Base-by-base conservation (phyloP, 2,113 vertebrate species). In the Eurypyga helias region DNA sequence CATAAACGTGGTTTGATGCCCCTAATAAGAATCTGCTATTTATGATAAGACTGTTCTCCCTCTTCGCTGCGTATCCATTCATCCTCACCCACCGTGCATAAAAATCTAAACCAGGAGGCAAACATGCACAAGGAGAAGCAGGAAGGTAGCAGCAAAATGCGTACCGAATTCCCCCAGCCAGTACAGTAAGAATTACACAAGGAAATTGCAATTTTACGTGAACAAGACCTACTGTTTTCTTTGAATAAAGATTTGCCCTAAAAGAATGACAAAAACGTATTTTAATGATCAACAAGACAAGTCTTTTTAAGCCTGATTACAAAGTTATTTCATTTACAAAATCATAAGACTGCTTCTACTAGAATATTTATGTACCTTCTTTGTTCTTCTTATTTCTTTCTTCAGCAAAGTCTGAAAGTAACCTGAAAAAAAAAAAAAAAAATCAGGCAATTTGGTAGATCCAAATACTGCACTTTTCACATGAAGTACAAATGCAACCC, bases 341-440 rank as follows among this genome's bases (percentile, higher is more conserved):
- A 89, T 51, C 73, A 1, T 29, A 48, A 33, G 23, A 55, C 28
- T 65, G 33, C 38, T 93, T 88, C 24, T 49, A 43, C 20, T 38
- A 34, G 19, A 81, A 79, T 49, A 64, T 75, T 95, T 95, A 86
- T 43, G n/a, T 98, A 98, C 98, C 98, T 98, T 98, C 97, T 95
- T 93, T 87, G 64, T 97, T 97, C 28, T 90, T 90, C 96, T 97
- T 93, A 75, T 98, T 98, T 75, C 95, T 79, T 66, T 95, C 92
- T 87, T 95, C 55, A 36, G 97, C 97, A 72, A 94, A 72, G 43
- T 94, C 90, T 93, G 98, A 98, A 76, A 98, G 94, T 13, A 97
- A 84, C 98, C 98, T 98, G 84, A 7, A 96, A 93, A 64, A 94
- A 78, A 85, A n/a, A n/a, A 51, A 65, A 34, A 24, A 20, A 69